These are phyloP conservation scores for Graphium colonna DNA, from an alignment of 2,888 invertebrate genomes.

Conservation along the genomic window DNA sequence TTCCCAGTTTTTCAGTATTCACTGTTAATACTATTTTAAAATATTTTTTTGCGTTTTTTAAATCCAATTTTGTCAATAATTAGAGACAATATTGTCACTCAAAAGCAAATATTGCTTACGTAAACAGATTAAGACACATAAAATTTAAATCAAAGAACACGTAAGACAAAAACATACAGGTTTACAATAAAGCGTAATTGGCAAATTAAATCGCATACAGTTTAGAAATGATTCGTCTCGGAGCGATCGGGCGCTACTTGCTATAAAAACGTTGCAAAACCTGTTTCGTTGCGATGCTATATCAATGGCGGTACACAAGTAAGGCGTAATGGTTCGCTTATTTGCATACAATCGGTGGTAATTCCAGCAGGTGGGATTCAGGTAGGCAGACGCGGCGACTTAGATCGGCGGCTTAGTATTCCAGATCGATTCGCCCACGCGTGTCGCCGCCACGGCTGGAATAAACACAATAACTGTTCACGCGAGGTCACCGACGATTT, in stretches of 20 bases:
- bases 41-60: too few relatives aligned
- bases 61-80: too few relatives aligned
- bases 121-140: constrained; percentile 8
- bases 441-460: constrained; percentile 54
- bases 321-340: constrained; percentile 39
- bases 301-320: constrained; percentile 26
- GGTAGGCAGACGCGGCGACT: constrained; percentile 58
- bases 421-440: constrained; percentile 59
- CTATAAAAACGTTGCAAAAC: constrained; percentile 10
- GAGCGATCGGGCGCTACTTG: neutral
- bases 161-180: neutral
- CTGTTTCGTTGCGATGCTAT: constrained; percentile 26
- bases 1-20: too few relatives aligned
- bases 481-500: constrained; percentile 60
- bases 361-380: constrained; percentile 62
- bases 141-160: constrained; percentile 7
- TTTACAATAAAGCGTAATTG: constrained; percentile 1
- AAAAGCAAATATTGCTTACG: neutral
- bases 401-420: constrained; percentile 62
- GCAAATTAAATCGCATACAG: neutral
- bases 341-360: constrained; percentile 74
- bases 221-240: neutral
- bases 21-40: too few relatives aligned
- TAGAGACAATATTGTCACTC: too few relatives aligned
- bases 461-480: constrained; percentile 69